Base-by-base conservation (phyloP, 2,797 vertebrate species). In the Cephalopachus bancanus region DNA sequence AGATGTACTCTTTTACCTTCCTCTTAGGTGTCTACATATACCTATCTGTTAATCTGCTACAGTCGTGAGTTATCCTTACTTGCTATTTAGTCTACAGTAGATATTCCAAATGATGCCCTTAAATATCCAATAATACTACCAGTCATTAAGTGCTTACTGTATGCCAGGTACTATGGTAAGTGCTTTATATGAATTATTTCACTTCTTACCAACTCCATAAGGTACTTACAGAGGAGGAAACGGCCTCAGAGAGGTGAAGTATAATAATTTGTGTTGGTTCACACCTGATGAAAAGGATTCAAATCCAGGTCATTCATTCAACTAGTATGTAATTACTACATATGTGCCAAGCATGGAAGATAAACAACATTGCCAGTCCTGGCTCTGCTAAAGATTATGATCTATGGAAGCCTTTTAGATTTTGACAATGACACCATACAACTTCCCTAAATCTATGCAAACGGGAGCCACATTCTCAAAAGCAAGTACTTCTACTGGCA, bases 91-190 rank as follows among this genome's bases (percentile, higher is more conserved):
- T 72, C 64, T 95, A 79, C 6, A 67, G 53, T n/a, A 69, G 26
- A 44, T 85, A 67, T 95, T 93, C 49, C 51, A 91, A 89, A 83
- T 51, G 79, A 78, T 69, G 37, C 49, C 49, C 53, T 84, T 95
- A 69, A 89, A 76, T 51, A 37, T 89, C 11, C 67, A 87, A 57
- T 93, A 86, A 37, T 49, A 53, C 51, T 72, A 5, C n/a, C 26
- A 76, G 78, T 85, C 30, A 71, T 37, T 86, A 71, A 90, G 51
- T 72, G 49, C 49, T 84, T 57, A 69, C 51, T 62, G 1, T 67
- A 71, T 37, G 33, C 4, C 10, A 69, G 72, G 22, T 16, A 92
- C 16, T 72, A 28, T 69, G 10, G 7, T 76, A 93, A 85, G 44
- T 71, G 44, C 72, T 92, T 92, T 71, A 53, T 55, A 44, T 51